Conservation (phyloP, 2,113 vertebrate genomes). For the Eupsittula cactorum region DNA sequence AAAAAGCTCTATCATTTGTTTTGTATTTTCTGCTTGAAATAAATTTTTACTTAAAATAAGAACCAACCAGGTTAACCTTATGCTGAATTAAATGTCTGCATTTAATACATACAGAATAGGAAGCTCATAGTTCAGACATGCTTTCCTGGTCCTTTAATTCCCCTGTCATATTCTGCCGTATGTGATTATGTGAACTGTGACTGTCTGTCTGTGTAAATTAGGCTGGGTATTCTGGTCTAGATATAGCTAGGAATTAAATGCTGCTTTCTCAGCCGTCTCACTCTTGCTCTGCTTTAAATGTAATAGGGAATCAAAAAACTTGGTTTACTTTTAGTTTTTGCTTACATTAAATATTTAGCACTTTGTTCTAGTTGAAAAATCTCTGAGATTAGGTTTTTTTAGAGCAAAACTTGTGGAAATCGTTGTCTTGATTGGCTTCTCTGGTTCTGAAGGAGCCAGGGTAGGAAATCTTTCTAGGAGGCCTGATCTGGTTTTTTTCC, state of each 20-base stretch:
- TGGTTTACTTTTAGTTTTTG: conserved; percentile 26
- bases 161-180: conserved; percentile 54
- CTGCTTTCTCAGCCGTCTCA: conserved; percentile 53
- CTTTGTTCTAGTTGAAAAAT: conserved; percentile 53
- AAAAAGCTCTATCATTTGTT: neutral
- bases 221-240: conserved; percentile 42
- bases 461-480: neutral
- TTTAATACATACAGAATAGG: conserved; percentile 58
- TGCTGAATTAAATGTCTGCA: conserved; percentile 36
- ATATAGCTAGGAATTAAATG: conserved; percentile 55
- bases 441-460: neutral
- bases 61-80: neutral
- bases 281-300: conserved; percentile 46
- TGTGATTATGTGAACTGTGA: conserved; percentile 67
- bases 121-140: conserved; percentile 49
- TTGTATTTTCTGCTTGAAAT: neutral
- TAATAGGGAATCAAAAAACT: conserved; percentile 22
- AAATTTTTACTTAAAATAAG: neutral
- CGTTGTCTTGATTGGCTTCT: neutral
- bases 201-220: conserved; percentile 63
- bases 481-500: neutral
- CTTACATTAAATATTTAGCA: conserved; percentile 56
- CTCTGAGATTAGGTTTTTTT: conserved; percentile 28
- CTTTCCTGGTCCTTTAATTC: conserved; percentile 66
- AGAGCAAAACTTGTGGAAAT: conserved; percentile 26